phyloP scores from a whole-genome alignment of 2,888 invertebrate genomes.

The Caenorhabditis panamensis region DNA sequence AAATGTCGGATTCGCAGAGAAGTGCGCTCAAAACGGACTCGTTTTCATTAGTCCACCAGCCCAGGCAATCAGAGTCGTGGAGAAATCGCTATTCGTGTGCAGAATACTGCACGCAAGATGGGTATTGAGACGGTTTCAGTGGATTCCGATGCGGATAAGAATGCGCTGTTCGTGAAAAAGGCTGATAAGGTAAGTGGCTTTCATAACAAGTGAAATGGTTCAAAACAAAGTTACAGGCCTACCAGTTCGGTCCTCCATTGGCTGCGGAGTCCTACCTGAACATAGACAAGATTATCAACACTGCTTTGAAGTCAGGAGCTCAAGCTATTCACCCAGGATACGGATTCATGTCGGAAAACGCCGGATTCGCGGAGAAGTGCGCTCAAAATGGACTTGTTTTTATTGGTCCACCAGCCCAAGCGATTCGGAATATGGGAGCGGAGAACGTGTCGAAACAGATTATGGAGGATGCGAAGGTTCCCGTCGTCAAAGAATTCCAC shows the following conservation, averaged over 20 bases:
- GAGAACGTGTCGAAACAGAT: constrained; percentile 87
- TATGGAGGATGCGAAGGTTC: constrained; percentile 86
- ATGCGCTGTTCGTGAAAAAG: constrained; percentile 71
- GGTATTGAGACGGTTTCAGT: constrained; percentile 95
- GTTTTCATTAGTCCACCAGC: constrained; percentile 97
- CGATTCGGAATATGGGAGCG: constrained; percentile 88
- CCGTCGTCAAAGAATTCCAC: constrained; percentile 86
- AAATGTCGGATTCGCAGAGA: too few species aligned
- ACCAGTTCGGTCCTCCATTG: constrained; percentile 88
- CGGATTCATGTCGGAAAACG: constrained; percentile 98
- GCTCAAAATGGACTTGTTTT: too few species aligned
- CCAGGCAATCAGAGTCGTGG: constrained; percentile 88
- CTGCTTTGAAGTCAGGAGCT: constrained; percentile 82
- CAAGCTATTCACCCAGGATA: constrained; percentile 95
- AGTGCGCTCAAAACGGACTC: too few species aligned
- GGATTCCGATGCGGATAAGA: constrained; percentile 84
- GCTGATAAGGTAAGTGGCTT: constrained; percentile 65
- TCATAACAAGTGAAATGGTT: too few species aligned
- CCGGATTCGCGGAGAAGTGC: constrained; percentile 93
- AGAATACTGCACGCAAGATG: constrained; percentile 88
- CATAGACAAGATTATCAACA: constrained; percentile 89
- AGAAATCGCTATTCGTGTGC: constrained; percentile 82
- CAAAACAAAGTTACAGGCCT: too few species aligned
- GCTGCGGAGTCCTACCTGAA: constrained; percentile 92
- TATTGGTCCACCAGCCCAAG: constrained; percentile 94